phyloP scores from a whole-genome alignment of 1,140 invertebrate genomes.

The Drosophila lacertosa region DNA sequence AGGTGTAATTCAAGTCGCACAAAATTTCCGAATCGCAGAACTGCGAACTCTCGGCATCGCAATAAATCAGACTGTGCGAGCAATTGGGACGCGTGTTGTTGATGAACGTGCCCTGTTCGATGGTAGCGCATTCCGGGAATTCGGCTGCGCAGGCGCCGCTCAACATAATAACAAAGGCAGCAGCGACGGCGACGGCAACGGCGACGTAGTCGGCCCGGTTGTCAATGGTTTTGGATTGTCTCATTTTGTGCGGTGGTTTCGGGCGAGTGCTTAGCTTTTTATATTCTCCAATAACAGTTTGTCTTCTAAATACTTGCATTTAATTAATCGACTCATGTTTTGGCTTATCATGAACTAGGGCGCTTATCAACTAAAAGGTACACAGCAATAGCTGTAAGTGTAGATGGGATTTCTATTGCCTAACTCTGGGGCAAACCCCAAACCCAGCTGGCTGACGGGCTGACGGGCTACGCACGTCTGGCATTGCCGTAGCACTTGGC shows the following conservation, averaged over 20 bases:
- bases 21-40: slow-evolving; percentile 28
- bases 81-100: slow-evolving; percentile 49
- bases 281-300: slow-evolving; percentile 43
- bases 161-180: no score
- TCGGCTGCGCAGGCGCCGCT: slow-evolving; percentile 24
- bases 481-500: slow-evolving; percentile 71
- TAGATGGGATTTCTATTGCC: neutral
- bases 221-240: slow-evolving; percentile 40
- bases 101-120: slow-evolving; percentile 5
- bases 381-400: slow-evolving; percentile 15
- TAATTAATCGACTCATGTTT: slow-evolving; percentile 67
- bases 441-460: no score
- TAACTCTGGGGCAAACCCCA: neutral
- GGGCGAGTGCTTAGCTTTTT: slow-evolving; percentile 58
- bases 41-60: slow-evolving; percentile 35
- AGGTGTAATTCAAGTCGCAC: slow-evolving; percentile 37
- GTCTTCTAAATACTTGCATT: slow-evolving; percentile 67
- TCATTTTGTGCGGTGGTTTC: slow-evolving; percentile 50
- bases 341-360: slow-evolving; percentile 59
- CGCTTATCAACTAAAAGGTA: slow-evolving; percentile 56
- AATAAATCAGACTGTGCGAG: slow-evolving; percentile 45
- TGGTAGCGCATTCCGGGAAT: slow-evolving; percentile 50
- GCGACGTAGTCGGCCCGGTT: slow-evolving; percentile 31
- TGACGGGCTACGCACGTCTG: slow-evolving; percentile 51
- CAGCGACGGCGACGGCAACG: slow-evolving; percentile 19